Percentiles rank a stretch among this genome's conserved stretches.
phyloP scores from a whole-genome alignment of 2,113 vertebrate species.

The Calyptomena viridis region DNA sequence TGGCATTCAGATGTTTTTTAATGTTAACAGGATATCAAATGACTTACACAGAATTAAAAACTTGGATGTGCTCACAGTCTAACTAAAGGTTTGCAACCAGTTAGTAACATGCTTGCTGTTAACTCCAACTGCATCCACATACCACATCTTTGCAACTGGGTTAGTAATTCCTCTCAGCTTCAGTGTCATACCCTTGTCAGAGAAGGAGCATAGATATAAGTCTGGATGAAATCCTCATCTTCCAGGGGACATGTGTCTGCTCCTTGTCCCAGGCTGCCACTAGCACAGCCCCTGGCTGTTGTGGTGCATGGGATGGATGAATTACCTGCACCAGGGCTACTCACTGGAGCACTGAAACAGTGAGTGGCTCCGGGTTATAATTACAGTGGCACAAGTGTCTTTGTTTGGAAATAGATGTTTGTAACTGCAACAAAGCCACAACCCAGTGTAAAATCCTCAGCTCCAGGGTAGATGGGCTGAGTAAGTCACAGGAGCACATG shows the following conservation, averaged over 20 bases:
- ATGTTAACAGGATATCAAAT: neutral
- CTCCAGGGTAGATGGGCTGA: neutral
- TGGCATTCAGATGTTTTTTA: neutral
- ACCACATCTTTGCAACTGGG: neutral
- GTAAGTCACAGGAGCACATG: accelerated
- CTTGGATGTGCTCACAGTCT: neutral
- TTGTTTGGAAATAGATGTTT: neutral
- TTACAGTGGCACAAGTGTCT: neutral
- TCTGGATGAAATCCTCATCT: neutral
- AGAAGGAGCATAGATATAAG: neutral
- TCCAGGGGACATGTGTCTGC: accelerated
- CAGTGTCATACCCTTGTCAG: neutral
- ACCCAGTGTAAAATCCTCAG: neutral
- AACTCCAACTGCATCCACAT: neutral
- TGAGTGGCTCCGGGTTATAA: neutral
- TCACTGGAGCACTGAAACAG: accelerated
- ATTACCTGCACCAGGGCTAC: neutral
- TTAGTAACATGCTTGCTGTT: neutral
- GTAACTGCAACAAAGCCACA: neutral
- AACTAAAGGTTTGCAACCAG: neutral
- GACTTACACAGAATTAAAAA: neutral
- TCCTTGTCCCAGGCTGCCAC: neutral
- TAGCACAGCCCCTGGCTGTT: neutral
- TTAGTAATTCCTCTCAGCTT: neutral
- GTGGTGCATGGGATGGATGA: accelerated